These are phyloP conservation scores for Leucania comma DNA, from an alignment of 2,888 invertebrate genomes.

Conservation along the genomic window DNA sequence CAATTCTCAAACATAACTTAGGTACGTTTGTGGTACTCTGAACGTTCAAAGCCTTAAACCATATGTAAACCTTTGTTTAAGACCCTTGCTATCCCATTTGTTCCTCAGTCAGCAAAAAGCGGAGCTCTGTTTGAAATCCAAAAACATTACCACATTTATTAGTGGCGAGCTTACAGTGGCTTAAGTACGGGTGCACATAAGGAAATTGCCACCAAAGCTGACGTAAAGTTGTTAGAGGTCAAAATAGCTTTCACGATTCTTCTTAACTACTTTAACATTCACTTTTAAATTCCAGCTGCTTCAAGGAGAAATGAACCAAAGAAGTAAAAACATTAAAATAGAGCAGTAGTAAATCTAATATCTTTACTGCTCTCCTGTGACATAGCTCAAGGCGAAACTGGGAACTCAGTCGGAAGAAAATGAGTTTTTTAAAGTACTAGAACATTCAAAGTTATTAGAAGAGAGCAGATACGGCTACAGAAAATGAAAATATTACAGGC, in stretches of 20 bases:
- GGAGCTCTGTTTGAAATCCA: slow-evolving; percentile 1
- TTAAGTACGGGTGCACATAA: slow-evolving; percentile 29
- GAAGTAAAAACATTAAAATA: slow-evolving; percentile 41
- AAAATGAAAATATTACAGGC: slow-evolving; percentile 31
- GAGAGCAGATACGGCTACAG: slow-evolving; percentile 3
- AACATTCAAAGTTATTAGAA: slow-evolving; percentile 40
- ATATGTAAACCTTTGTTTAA: slow-evolving; percentile 10
- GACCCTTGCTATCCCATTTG: slow-evolving; percentile 22
- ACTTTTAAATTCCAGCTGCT: slow-evolving; percentile 11
- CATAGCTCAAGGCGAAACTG: slow-evolving; percentile 45
- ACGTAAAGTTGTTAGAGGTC: slow-evolving; percentile 18
- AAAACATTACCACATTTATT: slow-evolving; percentile 44
- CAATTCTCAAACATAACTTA: background rate
- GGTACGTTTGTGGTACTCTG: slow-evolving; percentile 1
- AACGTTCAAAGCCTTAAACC: slow-evolving; percentile 28
- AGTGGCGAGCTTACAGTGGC: slow-evolving; percentile 17
- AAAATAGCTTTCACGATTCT: slow-evolving; percentile 27
- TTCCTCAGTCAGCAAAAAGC: slow-evolving; percentile 29
- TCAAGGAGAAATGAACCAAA: slow-evolving; percentile 34
- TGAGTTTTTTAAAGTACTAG: slow-evolving; percentile 39
- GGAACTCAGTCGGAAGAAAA: slow-evolving; percentile 31
- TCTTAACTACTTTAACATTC: slow-evolving; percentile 20
- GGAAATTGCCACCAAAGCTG: slow-evolving; percentile 18
- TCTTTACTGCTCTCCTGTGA: slow-evolving; percentile 29
- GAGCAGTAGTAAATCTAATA: slow-evolving; percentile 39